Evolutionary conservation across 2,888 invertebrate genomes (phyloP), one percentile per base, ranked within the genome.

Genomic region (Coleophora deauratella): DNA sequence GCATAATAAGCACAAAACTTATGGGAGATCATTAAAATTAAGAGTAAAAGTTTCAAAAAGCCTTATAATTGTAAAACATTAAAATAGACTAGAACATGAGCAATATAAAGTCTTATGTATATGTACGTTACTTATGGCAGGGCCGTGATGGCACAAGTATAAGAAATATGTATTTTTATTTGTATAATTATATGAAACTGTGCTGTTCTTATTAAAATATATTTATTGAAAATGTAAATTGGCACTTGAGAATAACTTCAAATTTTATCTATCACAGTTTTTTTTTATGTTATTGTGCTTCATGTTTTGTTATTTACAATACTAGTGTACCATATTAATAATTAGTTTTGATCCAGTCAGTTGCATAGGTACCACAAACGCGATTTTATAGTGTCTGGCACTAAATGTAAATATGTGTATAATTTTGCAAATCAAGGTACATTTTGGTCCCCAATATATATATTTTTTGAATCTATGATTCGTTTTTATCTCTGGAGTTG

Each of bases 71-170:
- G 28, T 28, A 33, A 33, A 33, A 71, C 75, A 73, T 21, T 21
- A 21, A 21, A 21, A 21, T 76, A 84, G 84, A 85, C 84, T 85
- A 85, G 84, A 82, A 77, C 67, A 79, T 85, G 84, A 85, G 84
- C 84, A 84, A 81, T 73, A 72, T 31, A 69, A 49, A 75, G 72
- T 74, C 72, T 76, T 70, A 60, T 21, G 21, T 62, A 63, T 65
- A 57, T 31, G 31, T 31, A 31, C 9, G 11, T 31, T 4, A 11
- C 31, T 4, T 72, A 81, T 80, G 80, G 79, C 79, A 72, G 63
- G 68, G 62, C 51, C 47, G 54, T 55, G 52, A 80, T 80, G 79
- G 80, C 80, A 80, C 80, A 63, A 62, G 59, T 57, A 48, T 40
- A 44, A 37, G 43, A 38, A 43, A 47, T 43, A 37, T 33, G 10